A percentile compares a stretch with the other conserved stretches of the same genome.
These are phyloP conservation scores for Watsonalla binaria DNA, from an alignment of 2,888 invertebrate genomes.

Conservation along the genomic window DNA sequence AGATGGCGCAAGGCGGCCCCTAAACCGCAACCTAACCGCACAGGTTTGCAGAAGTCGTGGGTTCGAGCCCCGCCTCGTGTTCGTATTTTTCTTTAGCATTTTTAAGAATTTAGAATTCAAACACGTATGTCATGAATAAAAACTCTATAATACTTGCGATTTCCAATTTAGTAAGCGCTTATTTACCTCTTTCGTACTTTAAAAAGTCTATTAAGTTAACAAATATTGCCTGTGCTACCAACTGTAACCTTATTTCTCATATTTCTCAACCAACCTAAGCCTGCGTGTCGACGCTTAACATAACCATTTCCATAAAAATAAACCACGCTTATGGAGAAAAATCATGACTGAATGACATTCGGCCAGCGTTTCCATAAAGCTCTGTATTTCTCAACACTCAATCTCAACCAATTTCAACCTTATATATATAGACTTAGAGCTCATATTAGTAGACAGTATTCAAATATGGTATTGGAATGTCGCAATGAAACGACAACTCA, in stretches of 20 bases:
- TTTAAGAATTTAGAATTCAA: too few species aligned
- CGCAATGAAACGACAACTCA: constrained; percentile 27
- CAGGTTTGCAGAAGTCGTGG: too few species aligned
- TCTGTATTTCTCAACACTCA: neutral
- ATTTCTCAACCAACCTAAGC: neutral
- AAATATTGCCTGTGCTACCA: too few species aligned
- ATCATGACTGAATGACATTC: neutral
- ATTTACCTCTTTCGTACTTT: too few species aligned
- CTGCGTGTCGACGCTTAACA: neutral
- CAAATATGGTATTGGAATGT: constrained; percentile 3
- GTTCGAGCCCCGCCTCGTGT: too few species aligned
- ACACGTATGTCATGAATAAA: too few species aligned
- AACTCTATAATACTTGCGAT: too few species aligned
- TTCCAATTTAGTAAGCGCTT: too few species aligned
- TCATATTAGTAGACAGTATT: neutral
- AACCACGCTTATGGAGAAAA: neutral
- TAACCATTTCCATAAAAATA: neutral
- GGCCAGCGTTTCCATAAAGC: constrained; percentile 1
- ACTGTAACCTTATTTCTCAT: neutral
- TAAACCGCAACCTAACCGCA: too few species aligned
- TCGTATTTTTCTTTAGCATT: too few species aligned
- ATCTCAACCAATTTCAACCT: neutral
- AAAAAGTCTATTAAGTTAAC: too few species aligned
- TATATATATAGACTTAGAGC: neutral
- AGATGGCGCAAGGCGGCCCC: too few species aligned